These are phyloP conservation scores for Druceiella hillmani DNA, from an alignment of 2,888 invertebrate genomes.

Conservation along the genomic window DNA sequence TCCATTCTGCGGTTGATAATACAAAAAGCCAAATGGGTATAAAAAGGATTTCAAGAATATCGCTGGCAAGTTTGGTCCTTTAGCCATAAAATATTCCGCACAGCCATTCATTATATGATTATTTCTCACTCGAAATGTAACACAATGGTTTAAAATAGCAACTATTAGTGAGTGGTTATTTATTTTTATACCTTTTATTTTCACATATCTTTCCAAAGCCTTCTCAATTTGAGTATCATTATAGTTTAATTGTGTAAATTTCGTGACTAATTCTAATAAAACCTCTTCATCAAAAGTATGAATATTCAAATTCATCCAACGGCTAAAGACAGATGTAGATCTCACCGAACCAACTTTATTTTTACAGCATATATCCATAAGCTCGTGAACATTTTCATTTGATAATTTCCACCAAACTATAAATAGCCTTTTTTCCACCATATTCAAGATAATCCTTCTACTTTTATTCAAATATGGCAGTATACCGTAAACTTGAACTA, in stretches of 20 bases:
- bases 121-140: constrained; percentile 53
- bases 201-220: constrained; percentile 58
- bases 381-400: constrained; percentile 41
- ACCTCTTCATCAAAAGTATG: constrained; percentile 55
- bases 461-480: constrained; percentile 55
- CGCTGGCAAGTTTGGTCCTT: constrained; percentile 43
- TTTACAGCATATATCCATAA: constrained; percentile 38
- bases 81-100: constrained; percentile 50
- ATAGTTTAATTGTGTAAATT: constrained; percentile 50
- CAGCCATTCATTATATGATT: constrained; percentile 52
- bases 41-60: constrained; percentile 53
- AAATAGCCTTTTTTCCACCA: constrained; percentile 54
- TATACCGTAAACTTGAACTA: constrained; percentile 51
- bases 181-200: constrained; percentile 43
- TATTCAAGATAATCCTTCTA: constrained; percentile 49
- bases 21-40: constrained; percentile 56
- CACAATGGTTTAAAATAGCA: constrained; percentile 57
- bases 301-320: constrained; percentile 58
- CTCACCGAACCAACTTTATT: constrained; percentile 40
- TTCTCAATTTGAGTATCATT: constrained; percentile 51
- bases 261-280: constrained; percentile 47
- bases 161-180: constrained; percentile 52
- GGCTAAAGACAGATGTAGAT: constrained; percentile 37
- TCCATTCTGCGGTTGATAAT: constrained; percentile 47
- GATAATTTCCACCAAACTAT: constrained; percentile 53